Evolutionary conservation across 2,113 vertebrate species (phyloP).

Genomic region (Psilopsiagon aurifrons): DNA sequence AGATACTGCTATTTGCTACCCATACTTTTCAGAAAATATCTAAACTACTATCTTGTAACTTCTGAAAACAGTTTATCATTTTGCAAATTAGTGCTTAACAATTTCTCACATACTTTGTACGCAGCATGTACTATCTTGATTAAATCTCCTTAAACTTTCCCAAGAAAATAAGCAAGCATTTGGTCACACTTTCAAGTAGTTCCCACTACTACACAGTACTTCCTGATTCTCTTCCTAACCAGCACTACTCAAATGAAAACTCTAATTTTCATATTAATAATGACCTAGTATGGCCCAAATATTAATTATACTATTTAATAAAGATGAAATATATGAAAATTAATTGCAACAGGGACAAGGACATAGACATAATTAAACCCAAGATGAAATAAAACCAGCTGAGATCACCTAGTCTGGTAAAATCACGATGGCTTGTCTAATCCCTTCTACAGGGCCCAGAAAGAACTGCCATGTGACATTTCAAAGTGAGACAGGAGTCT

Average conservation of each 20-base stretch:
- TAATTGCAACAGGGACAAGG: neutral
- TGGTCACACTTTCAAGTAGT: neutral
- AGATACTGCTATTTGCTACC: neutral
- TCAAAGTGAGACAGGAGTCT: neutral
- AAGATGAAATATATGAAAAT: neutral
- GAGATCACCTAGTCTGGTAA: neutral
- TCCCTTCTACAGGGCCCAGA: neutral
- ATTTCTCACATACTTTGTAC: neutral
- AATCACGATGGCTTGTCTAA: neutral
- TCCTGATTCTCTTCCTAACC: neutral
- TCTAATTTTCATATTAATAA: neutral
- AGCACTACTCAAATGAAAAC: neutral
- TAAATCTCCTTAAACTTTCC: neutral
- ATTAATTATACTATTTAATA: neutral
- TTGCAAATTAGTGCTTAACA: neutral
- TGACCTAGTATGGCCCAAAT: neutral
- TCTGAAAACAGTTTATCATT: neutral
- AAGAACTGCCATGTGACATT: neutral
- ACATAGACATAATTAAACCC: neutral
- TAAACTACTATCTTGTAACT: neutral
- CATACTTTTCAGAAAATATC: neutral
- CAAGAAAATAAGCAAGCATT: neutral
- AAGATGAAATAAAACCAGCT: neutral
- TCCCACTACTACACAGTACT: neutral
- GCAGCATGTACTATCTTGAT: neutral